Base-by-base conservation (phyloP, 35 echinoderm and acorn worm species). In the Heliocidaris erythrogramma region DNA sequence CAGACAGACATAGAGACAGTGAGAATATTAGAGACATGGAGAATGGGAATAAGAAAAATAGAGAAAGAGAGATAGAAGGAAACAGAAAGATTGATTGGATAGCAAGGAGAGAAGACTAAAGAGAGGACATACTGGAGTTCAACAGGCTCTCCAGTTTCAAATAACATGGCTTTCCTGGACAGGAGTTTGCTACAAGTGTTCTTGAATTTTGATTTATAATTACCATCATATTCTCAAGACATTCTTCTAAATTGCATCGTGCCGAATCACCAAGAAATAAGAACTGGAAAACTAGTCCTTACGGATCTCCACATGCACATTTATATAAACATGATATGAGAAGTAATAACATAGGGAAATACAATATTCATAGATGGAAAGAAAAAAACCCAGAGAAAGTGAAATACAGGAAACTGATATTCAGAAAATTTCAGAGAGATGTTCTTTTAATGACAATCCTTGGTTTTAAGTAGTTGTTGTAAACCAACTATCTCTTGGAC, bases 131-230 rank as follows among this genome's bases (percentile, higher is more conserved):
- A 78, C 1, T 24, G 21, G 65, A 78, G 65, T 78, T 78, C 65
- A 78, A 78, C 65, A 78, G 4, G 18, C 65, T 78, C 65, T 78
- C 65, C 65, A 78, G 65, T 78, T 78, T 78, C 65, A 78, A 78
- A 78, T 78, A 24, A n/a, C 65, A 78, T 18, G 4, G 18, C 18
- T 78, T 42, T 78, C 18, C 65, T 78, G 65, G 18, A 78, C 21
- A 78, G 65, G 27, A 78, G n/a, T 78, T 78, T 78, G 65, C 14
- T 78, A 6, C 21, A 27, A 78, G 65, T 78, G 65, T 78, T 78
- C 65, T 78, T 78, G 65, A 78, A 78, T 78, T 78, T 78, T 78
- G 65, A 78, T 78, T 78, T 78, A 78, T 78, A 78, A 78, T 78
- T 78, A 78, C 65, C 65, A n/a, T 78, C 65, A 78, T 78, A 78